Percentiles rank a stretch among this genome's conserved stretches.
phyloP scores from a whole-genome alignment of 2,797 vertebrate species.

The Orientallactaga sibirica region DNA sequence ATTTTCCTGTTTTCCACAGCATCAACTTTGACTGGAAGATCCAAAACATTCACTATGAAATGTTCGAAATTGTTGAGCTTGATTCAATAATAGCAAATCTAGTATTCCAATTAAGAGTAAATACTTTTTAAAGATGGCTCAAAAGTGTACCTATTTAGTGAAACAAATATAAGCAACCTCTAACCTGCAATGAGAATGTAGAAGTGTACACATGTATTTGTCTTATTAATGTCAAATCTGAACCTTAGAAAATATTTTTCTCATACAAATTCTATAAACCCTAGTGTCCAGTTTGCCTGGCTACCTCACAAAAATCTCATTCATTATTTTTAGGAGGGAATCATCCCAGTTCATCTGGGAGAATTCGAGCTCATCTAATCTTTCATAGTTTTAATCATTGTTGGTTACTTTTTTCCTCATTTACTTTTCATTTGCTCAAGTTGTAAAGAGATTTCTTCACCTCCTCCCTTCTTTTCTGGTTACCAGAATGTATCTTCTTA shows the following conservation, averaged over 20 bases:
- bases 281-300: neutral
- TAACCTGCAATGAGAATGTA: neutral
- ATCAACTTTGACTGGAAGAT: neutral
- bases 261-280: neutral
- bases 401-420: neutral
- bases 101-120: neutral
- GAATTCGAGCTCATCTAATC: neutral
- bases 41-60: neutral
- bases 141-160: neutral
- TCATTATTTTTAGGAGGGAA: neutral
- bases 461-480: neutral
- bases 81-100: neutral
- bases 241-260: neutral
- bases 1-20: neutral
- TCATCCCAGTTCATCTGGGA: neutral
- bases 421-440: neutral
- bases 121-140: neutral
- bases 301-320: neutral
- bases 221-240: constrained; percentile 28
- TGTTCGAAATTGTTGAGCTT: neutral
- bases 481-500: too few relatives aligned
- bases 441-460: neutral
- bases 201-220: neutral
- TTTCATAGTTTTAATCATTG: neutral
- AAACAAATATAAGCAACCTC: neutral